phyloP scores from a whole-genome alignment of 2,888 invertebrate genomes.

The Drosophila colorata region DNA sequence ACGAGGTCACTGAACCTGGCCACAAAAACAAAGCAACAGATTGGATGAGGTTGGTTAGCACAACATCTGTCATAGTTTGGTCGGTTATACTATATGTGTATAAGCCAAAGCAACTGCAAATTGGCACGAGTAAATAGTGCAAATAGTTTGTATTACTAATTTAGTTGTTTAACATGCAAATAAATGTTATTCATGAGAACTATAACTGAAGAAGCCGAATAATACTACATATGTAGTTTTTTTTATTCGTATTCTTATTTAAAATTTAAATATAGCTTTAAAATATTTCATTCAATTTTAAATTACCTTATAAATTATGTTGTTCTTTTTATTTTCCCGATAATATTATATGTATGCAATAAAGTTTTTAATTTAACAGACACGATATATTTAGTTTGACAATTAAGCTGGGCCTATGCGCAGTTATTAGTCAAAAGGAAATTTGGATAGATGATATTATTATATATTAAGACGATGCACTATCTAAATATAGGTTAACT shows the following conservation, averaged over 20 bases:
- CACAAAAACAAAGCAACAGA: slow-evolving; percentile 29
- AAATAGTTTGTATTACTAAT: slow-evolving; percentile 21
- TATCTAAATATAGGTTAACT: too few relatives aligned
- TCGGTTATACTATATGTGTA: not conserved
- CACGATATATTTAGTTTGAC: too few relatives aligned
- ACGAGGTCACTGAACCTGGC: slow-evolving; percentile 55
- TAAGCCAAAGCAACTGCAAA: slow-evolving; percentile 5
- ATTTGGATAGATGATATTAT: too few relatives aligned
- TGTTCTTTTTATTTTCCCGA: not conserved
- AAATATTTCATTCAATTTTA: not conserved
- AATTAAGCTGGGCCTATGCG: too few relatives aligned
- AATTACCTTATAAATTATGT: not conserved
- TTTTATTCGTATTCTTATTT: not conserved
- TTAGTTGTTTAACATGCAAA: slow-evolving; percentile 30
- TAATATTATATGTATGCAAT: not conserved
- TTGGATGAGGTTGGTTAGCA: slow-evolving; percentile 40
- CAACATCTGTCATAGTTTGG: slow-evolving; percentile 41
- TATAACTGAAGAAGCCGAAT: not conserved
- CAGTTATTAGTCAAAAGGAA: too few relatives aligned
- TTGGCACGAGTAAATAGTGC: slow-evolving; percentile 16
- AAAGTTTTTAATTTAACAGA: too few relatives aligned
- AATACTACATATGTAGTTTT: not conserved
- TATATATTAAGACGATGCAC: too few relatives aligned
- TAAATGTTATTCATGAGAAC: slow-evolving; percentile 2
- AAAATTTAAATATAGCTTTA: not conserved